Base-by-base conservation (phyloP, 2,797 vertebrate genomes). In the Pseudopleuronectes americanus region DNA sequence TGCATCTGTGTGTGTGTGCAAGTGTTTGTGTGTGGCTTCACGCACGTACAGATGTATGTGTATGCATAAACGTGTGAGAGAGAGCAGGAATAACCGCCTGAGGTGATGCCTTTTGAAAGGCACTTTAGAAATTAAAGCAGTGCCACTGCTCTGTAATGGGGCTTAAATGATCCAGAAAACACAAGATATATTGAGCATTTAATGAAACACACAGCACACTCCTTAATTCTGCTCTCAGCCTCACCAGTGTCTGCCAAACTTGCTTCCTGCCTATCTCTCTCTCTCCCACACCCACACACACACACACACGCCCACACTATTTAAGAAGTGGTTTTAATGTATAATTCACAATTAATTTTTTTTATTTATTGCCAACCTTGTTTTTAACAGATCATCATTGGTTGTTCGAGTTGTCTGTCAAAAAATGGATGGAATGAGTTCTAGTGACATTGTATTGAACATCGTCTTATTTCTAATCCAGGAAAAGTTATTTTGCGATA, bases 131-230 rank as follows among this genome's bases (percentile, higher is more conserved):
- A 95, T 95, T 93, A 95, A 94, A 95, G 89, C 90, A 79, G 77
- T 92, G 91, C 90, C 86, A 90, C 90, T 94, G 91, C 91, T 91
- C 93, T 94, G 94, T 95, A 95, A 95, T 95, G 94, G 94, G 94
- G 92, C 93, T 94, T 93, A 95, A 95, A 95, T 95, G 94, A 95
- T 92, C 92, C 94, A 95, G 94, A 95, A 95, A 95, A 94, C 92
- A 92, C 92, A 95, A 95, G 93, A 95, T 95, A 90, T 94, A 95
- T 95, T 94, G 94, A 94, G 92, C 93, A 94, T 95, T 95, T 95
- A 94, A 94, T 95, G 94, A 94, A 95, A 94, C 85, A 87, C 81
- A 83, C 75, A 61, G 76, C 92, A 82, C 84, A 89, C 84, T 85
- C 69, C 68, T 89, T 93, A 94, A 93, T 92, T 93, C 88, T 85